Base-by-base conservation (phyloP, 2,113 vertebrate genomes). In the Benitochromis conjunctus region DNA sequence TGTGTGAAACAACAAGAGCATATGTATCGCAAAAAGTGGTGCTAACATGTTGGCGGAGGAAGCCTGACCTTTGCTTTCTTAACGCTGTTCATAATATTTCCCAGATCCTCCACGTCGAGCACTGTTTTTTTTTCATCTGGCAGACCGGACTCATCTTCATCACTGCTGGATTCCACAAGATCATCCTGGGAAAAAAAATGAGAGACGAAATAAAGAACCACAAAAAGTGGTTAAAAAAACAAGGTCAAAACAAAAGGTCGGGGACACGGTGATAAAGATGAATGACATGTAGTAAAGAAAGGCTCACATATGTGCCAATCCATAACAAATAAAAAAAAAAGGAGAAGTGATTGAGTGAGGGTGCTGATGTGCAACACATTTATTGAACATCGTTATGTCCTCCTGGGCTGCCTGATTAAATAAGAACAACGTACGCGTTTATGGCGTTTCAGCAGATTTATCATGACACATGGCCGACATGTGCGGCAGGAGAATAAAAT, bases 71-170 rank as follows among this genome's bases (percentile, higher is more conserved):
- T 98, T 53, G 94, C 93, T 94, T 96, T 97, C 94, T 95, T 99
- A 90, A 94, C 19, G 6, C 60, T 94, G 79, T 66, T 96, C 97
- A 99, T 95, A n/a, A 98, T 87, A 62, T 89, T 94, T 38, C 98
- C 98, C 1, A 99, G 96, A 93, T 98, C 98, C 89, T 99, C 99
- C 64, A 99, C 94, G 69, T 99, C 98, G 0, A 99, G 43, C 10
- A 99, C 94, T 0, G 64, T 69, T 11, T 66, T 89, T 16, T 79
- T 92, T 29, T 90, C 95, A 24, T 94, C 94, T 1, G 92, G 91
- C 2, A 9, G 8, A 7, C 79, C 92, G 1, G 93, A 91, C 31
- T 97, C 97, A 0, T 97, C 98, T 1, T 96, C 96, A 79, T 98
- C 98, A 1, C 97, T 98, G 86, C 96, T 97, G 84, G 96, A 97